Conservation (phyloP, 2,113 vertebrate genomes). For the Clarias magur region DNA sequence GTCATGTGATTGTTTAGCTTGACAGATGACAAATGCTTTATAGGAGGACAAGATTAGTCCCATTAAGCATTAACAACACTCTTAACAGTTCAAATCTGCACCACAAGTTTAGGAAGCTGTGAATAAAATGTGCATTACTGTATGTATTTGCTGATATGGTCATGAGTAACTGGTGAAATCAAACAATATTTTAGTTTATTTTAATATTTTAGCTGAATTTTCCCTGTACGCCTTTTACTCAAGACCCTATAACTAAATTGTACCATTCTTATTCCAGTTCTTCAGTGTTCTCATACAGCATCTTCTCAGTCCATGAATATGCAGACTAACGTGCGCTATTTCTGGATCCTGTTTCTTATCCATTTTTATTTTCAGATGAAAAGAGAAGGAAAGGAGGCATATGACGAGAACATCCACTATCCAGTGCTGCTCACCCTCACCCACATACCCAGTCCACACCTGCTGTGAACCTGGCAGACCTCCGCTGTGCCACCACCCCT, state of each 20-base stretch:
- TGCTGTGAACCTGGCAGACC: conserved; percentile 50
- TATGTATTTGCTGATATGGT: background rate
- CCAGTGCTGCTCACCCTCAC: conserved; percentile 87
- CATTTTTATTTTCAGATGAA: conserved; percentile 84
- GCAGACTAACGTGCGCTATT: background rate
- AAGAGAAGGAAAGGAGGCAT: conserved; percentile 81
- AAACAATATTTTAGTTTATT: background rate
- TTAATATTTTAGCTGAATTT: background rate
- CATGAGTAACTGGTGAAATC: background rate
- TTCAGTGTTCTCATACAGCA: background rate
- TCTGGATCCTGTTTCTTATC: background rate
- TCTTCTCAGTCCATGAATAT: background rate
- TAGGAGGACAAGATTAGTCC: background rate
- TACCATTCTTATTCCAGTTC: no score
- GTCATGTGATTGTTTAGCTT: background rate
- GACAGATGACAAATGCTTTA: background rate
- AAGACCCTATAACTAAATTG: background rate
- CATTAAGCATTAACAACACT: background rate
- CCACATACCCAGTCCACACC: conserved; percentile 61
- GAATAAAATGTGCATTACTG: background rate
- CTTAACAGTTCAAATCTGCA: background rate
- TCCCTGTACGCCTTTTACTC: background rate
- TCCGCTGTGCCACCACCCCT: conserved; percentile 50
- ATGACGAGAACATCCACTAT: conserved; percentile 95
- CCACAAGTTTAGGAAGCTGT: background rate